Percentiles rank a stretch among this genome's conserved stretches.
Evolutionary conservation across 2,113 vertebrate species (phyloP).

Genomic region (Hystrix cristata): DNA sequence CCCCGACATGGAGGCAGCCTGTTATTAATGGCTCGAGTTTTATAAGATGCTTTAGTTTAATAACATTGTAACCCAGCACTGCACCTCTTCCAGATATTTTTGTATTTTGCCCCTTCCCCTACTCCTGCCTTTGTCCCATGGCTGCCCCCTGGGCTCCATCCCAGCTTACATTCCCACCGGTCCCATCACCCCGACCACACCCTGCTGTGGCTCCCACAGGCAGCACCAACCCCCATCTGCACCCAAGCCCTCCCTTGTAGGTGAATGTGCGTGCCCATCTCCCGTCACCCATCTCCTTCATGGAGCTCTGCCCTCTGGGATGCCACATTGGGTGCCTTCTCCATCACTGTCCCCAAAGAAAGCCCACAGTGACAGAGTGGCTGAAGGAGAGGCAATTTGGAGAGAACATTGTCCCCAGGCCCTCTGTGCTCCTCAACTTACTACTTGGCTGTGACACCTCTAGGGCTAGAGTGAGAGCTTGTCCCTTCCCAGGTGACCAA

Average conservation of each 20-base stretch:
- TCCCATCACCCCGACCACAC: accelerated
- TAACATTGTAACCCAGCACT: constrained; percentile 84
- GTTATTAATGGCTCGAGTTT: constrained; percentile 90
- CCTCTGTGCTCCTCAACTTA: neutral
- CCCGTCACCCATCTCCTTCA: constrained; percentile 46
- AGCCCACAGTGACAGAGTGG: neutral
- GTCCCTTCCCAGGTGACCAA: neutral
- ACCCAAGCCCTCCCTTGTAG: constrained; percentile 68
- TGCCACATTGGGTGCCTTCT: no score
- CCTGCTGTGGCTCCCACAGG: accelerated
- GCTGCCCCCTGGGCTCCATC: neutral
- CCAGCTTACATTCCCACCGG: neutral
- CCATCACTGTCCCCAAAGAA: neutral
- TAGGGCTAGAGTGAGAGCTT: neutral
- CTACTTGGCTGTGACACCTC: neutral
- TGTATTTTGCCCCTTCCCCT: constrained; percentile 77
- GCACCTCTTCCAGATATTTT: constrained; percentile 84
- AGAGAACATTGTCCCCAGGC: neutral
- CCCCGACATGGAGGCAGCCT: constrained; percentile 87
- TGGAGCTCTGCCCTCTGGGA: constrained; percentile 2
- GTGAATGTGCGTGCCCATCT: constrained; percentile 65
- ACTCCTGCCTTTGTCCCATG: neutral
- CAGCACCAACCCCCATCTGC: constrained; percentile 70
- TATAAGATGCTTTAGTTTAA: constrained; percentile 89
- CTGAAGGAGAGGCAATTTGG: accelerated